Evolutionary conservation across 2,888 invertebrate species (phyloP), one percentile per base, ranked within the genome.

Genomic region (Epistrophe eligans): DNA sequence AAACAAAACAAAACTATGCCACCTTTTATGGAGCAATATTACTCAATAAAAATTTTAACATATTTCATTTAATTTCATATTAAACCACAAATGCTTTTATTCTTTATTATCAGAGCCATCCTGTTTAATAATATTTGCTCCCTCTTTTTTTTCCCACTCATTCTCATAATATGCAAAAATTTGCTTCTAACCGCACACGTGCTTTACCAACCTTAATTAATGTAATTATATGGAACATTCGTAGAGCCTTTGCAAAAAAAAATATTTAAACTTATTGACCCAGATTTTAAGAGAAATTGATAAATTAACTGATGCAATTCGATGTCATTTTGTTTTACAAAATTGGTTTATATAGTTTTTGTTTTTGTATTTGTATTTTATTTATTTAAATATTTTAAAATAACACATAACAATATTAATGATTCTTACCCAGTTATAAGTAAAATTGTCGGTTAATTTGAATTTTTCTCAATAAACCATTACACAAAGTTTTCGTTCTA

Each of bases 211-310:
- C n/a, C 15, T 45, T 62, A 1, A 45, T 64, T 64, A 64, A 64
- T 64, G 28, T 13, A 64, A 64, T 64, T 64, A 64, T 64, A 64
- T 45, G 28, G 64, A 11, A 32, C n/a, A 48, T 45, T n/a, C 64
- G 11, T 45, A 17, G 4, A 28, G 43, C 28, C n/a, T 62, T 64
- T 9, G n/a, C n/a, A n/a, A 28, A 28, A 4, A 28, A 8, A 24
- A 24, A 24, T 64, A 15, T 43, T 64, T 15, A 43, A 62, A 40
- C n/a, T 40, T 62, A 62, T 62, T 62, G 15, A 40, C 43, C 62
- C 2, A 40, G 62, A 62, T 62, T 24, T 43, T 6, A 43, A 28
- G 1, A 32, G 24, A 55, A 4, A 55, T 28, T 28, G 7, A 55
- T 24, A 28, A 24, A 2, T 15, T 55, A 9, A n/a, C 9, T 0